Evolutionary conservation across 2,113 vertebrate genomes (phyloP).

Genomic region (Sarotherodon lohbergeri): DNA sequence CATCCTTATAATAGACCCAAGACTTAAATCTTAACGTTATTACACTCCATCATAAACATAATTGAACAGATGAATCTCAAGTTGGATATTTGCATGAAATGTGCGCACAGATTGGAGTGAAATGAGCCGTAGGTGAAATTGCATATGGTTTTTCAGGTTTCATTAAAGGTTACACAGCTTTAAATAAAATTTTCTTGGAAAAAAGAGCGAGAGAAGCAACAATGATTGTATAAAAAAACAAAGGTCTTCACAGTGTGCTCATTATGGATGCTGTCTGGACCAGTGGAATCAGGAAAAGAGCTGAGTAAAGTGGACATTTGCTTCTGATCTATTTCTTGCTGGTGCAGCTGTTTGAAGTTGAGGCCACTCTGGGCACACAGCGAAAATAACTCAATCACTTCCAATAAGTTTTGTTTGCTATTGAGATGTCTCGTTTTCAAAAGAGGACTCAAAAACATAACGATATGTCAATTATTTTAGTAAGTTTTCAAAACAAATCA

Average conservation of each 20-base stretch:
- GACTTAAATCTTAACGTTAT: not conserved
- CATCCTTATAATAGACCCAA: not conserved
- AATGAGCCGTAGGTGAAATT: not conserved
- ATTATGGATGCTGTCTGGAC: constrained; percentile 16
- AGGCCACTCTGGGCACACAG: not conserved
- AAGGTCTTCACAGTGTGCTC: not conserved
- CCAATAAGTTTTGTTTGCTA: not conserved
- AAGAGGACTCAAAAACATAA: not conserved
- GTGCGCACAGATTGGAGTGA: not conserved
- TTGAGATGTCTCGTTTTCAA: not conserved
- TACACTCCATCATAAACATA: not conserved
- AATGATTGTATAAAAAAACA: not conserved
- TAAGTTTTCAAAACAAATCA: not conserved
- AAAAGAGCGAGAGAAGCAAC: not conserved
- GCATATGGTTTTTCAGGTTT: not conserved
- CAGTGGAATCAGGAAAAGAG: not conserved
- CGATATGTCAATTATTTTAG: not conserved
- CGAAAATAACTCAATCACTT: not conserved
- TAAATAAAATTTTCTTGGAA: not conserved
- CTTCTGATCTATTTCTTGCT: not conserved
- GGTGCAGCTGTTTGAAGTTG: not conserved
- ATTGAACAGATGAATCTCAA: constrained; percentile 18
- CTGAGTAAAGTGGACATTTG: constrained; percentile 19
- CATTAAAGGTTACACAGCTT: not conserved
- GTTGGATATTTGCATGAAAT: not conserved